Percentiles rank a stretch among this genome's conserved stretches.
Conservation (phyloP, 2,888 invertebrate genomes). For the Malthinus flaveolus region DNA sequence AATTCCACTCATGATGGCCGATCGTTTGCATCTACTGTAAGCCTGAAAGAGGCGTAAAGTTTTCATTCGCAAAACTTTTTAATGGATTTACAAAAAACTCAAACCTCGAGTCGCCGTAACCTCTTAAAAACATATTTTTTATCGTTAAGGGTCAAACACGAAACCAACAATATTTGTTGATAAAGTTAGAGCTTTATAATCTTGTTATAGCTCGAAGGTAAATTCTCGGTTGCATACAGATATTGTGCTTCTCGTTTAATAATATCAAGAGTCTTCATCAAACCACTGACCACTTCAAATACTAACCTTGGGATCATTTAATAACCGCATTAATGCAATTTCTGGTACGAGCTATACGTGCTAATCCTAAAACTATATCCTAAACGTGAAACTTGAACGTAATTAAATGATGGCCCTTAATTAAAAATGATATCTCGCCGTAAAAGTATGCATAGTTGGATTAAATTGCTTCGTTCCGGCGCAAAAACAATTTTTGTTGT, state of each 20-base stretch:
- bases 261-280: constrained; percentile 7
- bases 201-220: constrained; percentile 15
- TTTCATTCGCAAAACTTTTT: too few species aligned
- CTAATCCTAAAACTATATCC: not conserved
- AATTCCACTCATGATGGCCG: too few species aligned
- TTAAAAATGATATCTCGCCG: too few species aligned
- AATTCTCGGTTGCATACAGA: constrained; percentile 18
- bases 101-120: too few species aligned
- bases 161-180: constrained; percentile 13
- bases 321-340: constrained; percentile 11
- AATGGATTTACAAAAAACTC: too few species aligned
- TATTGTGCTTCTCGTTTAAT: constrained; percentile 10
- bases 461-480: too few species aligned
- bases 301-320: constrained; percentile 12
- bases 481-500: too few species aligned
- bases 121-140: too few species aligned
- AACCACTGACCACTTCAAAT: constrained; percentile 14
- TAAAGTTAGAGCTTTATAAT: constrained; percentile 11
- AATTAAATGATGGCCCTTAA: too few species aligned
- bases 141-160: not conserved
- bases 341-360: not conserved
- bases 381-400: not conserved
- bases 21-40: too few species aligned
- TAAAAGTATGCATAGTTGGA: too few species aligned
- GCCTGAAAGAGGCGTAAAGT: too few species aligned